A percentile compares a stretch with the other conserved stretches of the same genome.
These are phyloP conservation scores for Phymorhynchus buccinoides DNA, from an alignment of 1,140 invertebrate species.

Conservation along the genomic window DNA sequence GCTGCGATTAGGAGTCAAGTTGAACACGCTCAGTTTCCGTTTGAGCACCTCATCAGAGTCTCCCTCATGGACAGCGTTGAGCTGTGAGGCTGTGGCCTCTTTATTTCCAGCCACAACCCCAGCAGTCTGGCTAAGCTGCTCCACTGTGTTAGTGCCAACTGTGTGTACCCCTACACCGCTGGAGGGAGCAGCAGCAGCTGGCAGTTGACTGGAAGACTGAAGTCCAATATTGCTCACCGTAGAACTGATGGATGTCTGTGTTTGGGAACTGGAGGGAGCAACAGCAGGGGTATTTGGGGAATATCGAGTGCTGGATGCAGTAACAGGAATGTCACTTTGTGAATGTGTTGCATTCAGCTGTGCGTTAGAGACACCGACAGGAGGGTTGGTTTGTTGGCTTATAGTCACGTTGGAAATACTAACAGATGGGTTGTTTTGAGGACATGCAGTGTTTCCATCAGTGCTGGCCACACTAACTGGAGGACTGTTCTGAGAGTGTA, in stretches of 20 bases:
- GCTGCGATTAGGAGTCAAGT: background rate
- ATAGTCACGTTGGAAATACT: background rate
- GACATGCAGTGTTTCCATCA: too few relatives aligned
- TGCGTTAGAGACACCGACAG: background rate
- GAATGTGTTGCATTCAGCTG: background rate
- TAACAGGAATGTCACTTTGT: background rate
- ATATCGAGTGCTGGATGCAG: background rate
- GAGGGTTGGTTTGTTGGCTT: too few relatives aligned
- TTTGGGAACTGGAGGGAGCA: background rate
- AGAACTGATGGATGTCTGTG: background rate
- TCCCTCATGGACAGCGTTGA: background rate
- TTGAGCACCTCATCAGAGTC: background rate
- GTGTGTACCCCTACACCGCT: background rate
- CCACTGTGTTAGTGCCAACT: background rate
- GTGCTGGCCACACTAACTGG: background rate
- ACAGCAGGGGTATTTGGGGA: background rate
- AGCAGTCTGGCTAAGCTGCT: background rate
- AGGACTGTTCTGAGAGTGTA: background rate
- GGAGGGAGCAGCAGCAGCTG: background rate
- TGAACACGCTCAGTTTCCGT: constrained; percentile 11
- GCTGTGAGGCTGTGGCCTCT: background rate
- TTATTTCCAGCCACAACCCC: background rate
- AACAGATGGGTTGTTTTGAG: too few relatives aligned
- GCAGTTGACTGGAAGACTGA: background rate
- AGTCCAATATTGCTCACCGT: background rate